A percentile compares a stretch with the other conserved stretches of the same genome.
Conservation (phyloP, 2,888 invertebrate genomes). For the Andrena flavipes region DNA sequence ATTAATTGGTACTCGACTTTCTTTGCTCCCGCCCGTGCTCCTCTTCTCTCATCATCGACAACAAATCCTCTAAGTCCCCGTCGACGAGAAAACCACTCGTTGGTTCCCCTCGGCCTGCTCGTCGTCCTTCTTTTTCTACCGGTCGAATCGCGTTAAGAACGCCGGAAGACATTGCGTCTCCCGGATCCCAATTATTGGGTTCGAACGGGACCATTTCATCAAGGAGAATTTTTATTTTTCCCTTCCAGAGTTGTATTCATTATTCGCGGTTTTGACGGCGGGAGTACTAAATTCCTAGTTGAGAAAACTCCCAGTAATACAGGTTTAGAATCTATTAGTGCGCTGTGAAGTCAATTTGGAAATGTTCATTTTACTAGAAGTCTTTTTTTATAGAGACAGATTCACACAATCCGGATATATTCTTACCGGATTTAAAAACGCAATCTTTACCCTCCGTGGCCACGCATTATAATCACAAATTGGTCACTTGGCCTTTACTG, state of each 20-base stretch:
- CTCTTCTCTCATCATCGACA: constrained; percentile 36
- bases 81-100: constrained; percentile 48
- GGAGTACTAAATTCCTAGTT: neutral
- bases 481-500: too few relatives aligned
- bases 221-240: neutral
- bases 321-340: too few relatives aligned
- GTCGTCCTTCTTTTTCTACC: neutral
- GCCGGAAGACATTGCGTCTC: constrained; percentile 42
- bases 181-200: constrained; percentile 46
- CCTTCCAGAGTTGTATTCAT: neutral
- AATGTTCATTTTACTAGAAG: too few relatives aligned
- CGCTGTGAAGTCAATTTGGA: too few relatives aligned
- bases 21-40: constrained; percentile 30
- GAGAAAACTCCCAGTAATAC: neutral
- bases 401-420: too few relatives aligned
- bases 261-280: neutral
- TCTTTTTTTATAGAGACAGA: too few relatives aligned
- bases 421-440: too few relatives aligned
- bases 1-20: constrained; percentile 73
- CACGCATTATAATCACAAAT: too few relatives aligned
- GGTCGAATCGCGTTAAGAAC: constrained; percentile 44
- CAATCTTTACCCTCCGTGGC: too few relatives aligned
- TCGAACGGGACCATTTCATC: constrained; percentile 7
- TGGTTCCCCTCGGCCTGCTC: constrained; percentile 24
- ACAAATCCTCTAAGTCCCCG: constrained; percentile 63